Conservation (phyloP, 2,113 vertebrate species). For the Siniperca knerii region DNA sequence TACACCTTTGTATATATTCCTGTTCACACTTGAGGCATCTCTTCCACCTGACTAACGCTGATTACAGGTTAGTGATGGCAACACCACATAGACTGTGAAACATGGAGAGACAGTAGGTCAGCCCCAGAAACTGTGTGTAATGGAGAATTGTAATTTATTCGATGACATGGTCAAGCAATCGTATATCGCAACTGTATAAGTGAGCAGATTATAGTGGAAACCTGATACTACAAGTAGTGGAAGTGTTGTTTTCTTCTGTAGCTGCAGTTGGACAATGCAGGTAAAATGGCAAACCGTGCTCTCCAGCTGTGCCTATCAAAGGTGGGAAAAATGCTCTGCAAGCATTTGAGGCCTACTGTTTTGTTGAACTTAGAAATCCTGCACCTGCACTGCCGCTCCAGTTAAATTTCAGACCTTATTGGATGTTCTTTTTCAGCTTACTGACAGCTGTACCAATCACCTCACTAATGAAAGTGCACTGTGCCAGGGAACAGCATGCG, state of each 20-base stretch:
- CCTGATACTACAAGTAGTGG: background rate
- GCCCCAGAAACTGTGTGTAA: background rate
- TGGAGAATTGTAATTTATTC: constrained; percentile 15
- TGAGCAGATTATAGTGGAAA: background rate
- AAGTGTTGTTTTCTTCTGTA: background rate
- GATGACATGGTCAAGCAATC: background rate
- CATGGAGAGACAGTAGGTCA: background rate
- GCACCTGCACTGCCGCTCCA: constrained; percentile 38
- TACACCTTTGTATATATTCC: constrained; percentile 5
- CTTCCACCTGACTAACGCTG: constrained; percentile 45
- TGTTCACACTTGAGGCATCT: constrained; percentile 32
- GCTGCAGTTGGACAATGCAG: constrained; percentile 9
- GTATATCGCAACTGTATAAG: background rate
- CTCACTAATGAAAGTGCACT: constrained; percentile 48
- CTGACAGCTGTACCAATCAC: constrained; percentile 50
- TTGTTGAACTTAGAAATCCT: constrained; percentile 38
- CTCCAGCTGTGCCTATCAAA: constrained; percentile 34
- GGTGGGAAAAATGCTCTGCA: constrained; percentile 17
- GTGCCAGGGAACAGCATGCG: background rate
- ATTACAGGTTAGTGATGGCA: constrained; percentile 58
- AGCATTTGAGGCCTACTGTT: constrained; percentile 34
- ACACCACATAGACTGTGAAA: background rate
- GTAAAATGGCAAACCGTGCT: constrained; percentile 20
- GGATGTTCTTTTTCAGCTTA: constrained; percentile 33
- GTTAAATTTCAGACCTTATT: constrained; percentile 25